Evolutionary conservation across 2,888 invertebrate genomes (phyloP).

Genomic region (Drosophila algonquin): DNA sequence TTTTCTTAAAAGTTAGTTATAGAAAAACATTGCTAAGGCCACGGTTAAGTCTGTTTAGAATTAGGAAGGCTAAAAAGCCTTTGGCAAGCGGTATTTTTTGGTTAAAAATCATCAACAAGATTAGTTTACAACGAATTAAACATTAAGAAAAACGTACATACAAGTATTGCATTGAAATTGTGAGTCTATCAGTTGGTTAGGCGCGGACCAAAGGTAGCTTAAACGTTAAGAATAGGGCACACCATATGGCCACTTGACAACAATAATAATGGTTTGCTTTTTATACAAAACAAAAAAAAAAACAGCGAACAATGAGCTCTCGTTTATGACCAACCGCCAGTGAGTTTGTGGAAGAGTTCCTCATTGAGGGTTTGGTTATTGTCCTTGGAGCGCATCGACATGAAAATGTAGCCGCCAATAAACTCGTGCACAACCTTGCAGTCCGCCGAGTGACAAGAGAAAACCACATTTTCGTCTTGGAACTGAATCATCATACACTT

Average conservation of each 20-base stretch:
- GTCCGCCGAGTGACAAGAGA: slow-evolving; percentile 97
- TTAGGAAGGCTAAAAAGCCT: slow-evolving; percentile 35
- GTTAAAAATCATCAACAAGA: slow-evolving; percentile 40
- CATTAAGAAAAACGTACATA: slow-evolving; percentile 20
- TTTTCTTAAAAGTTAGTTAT: slow-evolving; percentile 42
- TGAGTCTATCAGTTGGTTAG: slow-evolving; percentile 49
- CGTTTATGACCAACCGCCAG: slow-evolving; percentile 93
- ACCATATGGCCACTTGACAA: slow-evolving; percentile 15
- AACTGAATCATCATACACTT: slow-evolving; percentile 99
- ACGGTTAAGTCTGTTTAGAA: slow-evolving; percentile 34
- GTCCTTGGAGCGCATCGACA: slow-evolving; percentile 98
- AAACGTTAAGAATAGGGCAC: neutral
- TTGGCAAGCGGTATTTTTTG: slow-evolving; percentile 32
- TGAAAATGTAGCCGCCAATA: slow-evolving; percentile 99
- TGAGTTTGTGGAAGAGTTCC: slow-evolving; percentile 98
- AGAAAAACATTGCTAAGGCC: slow-evolving; percentile 45
- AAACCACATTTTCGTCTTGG: slow-evolving; percentile 97
- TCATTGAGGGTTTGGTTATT: slow-evolving; percentile 98
- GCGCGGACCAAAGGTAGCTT: neutral
- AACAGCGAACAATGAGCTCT: neutral
- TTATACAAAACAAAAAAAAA: slow-evolving; percentile 11
- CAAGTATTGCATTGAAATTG: slow-evolving; percentile 40
- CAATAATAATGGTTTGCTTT: slow-evolving; percentile 24
- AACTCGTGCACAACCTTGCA: slow-evolving; percentile 99
- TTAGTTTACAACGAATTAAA: slow-evolving; percentile 45